A percentile compares a stretch with the other conserved stretches of the same genome.
These are phyloP conservation scores for Poecilobothrus nobilitatus DNA, from an alignment of 2,888 invertebrate genomes.

Conservation along the genomic window DNA sequence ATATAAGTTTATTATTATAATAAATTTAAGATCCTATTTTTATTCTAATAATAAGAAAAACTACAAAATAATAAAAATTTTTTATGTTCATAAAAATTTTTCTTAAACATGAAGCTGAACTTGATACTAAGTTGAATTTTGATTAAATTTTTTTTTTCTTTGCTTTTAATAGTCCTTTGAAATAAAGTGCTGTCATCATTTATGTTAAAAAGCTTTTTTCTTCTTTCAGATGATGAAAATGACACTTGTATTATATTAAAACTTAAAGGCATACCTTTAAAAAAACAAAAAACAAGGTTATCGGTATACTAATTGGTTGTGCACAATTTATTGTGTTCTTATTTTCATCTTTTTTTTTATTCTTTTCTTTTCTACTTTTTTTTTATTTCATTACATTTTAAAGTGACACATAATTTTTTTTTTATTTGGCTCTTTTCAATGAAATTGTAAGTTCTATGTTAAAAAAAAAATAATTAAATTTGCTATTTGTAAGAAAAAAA, in stretches of 20 bases:
- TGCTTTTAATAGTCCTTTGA: not conserved
- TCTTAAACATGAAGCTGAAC: not conserved
- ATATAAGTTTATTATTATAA: too few relatives aligned
- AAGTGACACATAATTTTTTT: too few relatives aligned
- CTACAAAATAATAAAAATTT: too few relatives aligned
- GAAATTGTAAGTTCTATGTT: too few relatives aligned
- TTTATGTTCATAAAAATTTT: too few relatives aligned
- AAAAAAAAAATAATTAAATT: too few relatives aligned
- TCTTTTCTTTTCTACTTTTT: not conserved
- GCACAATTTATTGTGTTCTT: not conserved
- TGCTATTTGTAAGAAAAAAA: too few relatives aligned
- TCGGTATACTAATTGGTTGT: not conserved
- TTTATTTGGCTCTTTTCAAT: too few relatives aligned
- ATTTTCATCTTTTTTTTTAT: not conserved
- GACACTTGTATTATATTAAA: not conserved
- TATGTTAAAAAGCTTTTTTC: not conserved
- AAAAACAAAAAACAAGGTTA: not conserved
- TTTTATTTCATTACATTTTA: not conserved
- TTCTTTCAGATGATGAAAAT: not conserved
- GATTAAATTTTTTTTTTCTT: not conserved
- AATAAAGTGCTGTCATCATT: not conserved
- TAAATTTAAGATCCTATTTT: too few relatives aligned
- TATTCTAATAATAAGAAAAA: too few relatives aligned
- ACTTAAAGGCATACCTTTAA: not conserved
- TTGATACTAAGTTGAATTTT: conserved; percentile 1